Conservation (phyloP, 1,140 invertebrate genomes). For the Diabrotica undecimpunctata region DNA sequence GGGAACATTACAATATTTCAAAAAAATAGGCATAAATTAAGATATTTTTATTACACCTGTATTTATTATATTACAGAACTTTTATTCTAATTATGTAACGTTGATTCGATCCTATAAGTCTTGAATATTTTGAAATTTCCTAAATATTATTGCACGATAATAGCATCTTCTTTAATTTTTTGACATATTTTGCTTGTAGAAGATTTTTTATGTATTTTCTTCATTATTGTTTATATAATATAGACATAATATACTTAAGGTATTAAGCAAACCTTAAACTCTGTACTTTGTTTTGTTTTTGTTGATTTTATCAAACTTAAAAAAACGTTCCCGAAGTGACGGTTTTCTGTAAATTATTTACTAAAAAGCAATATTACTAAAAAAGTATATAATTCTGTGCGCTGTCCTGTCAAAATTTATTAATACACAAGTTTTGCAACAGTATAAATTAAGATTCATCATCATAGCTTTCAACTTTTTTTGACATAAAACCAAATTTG, state of each 20-base stretch:
- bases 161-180: too few relatives aligned
- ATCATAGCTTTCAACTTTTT: constrained; percentile 1
- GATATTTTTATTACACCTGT: too few relatives aligned
- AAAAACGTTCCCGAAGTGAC: constrained; percentile 1
- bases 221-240: constrained; percentile 5
- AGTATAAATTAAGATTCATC: neutral
- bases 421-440: constrained; percentile 6
- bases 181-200: too few relatives aligned
- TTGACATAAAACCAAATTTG: constrained; percentile 5
- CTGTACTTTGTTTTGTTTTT: constrained; percentile 12
- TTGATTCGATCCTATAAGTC: too few relatives aligned
- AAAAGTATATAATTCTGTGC: neutral
- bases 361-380: neutral
- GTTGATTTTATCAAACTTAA: constrained; percentile 8
- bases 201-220: neutral
- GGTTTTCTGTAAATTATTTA: neutral
- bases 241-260: constrained; percentile 1
- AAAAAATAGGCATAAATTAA: too few relatives aligned
- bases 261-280: constrained; percentile 9
- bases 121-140: too few relatives aligned
- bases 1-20: too few relatives aligned
- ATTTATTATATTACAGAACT: too few relatives aligned
- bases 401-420: neutral
- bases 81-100: too few relatives aligned
- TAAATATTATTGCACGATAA: too few relatives aligned